Base-by-base conservation (phyloP, 2,888 invertebrate species). In the Ditula angustiorana region DNA sequence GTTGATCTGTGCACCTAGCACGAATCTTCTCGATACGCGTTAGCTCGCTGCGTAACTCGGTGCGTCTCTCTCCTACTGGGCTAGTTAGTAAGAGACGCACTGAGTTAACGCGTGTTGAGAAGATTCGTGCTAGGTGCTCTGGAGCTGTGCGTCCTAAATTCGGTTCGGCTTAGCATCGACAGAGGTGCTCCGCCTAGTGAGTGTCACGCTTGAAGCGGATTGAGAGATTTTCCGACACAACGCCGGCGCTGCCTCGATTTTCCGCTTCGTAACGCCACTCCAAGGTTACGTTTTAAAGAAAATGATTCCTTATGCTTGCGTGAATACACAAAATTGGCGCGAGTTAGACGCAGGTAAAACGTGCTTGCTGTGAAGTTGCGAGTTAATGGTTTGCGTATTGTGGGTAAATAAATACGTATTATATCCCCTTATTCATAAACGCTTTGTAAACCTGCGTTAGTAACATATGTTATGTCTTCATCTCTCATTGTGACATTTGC, bases 201-300 rank as follows among this genome's bases (percentile, higher is more conserved):
- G 74, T 81, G 81, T 79, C 79, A 74, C 77, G 76, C 77, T 76
- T 67, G 71, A 70, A 81, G 79, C 78, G 78, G 82, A 80, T 86
- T 84, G 83, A 72, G 74, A 77, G 82, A 84, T 82, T 84, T 85
- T 78, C 82, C 78, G 69, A 78, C 80, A 81, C 78, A 80, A 77
- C 76, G 76, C 76, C 74, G 68, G 74, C 72, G 65, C 67, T 70
- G 65, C 73, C 72, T 75, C 76, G 68, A 82, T 81, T 83, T 80
- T 80, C 78, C 75, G 77, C 75, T 65, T 57, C 61, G 63, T 65
- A 62, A 75, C 79, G 75, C 70, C 71, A 69, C 66, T 73, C 75
- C 75, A 79, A 77, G 74, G 75, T 78, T 81, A 75, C 63, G 67
- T 73, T 77, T 72, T 72, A 75, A 59, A 19, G 57, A 46, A 57